phyloP scores from a whole-genome alignment of 2,888 invertebrate species.

The Pseudanteris insignis region DNA sequence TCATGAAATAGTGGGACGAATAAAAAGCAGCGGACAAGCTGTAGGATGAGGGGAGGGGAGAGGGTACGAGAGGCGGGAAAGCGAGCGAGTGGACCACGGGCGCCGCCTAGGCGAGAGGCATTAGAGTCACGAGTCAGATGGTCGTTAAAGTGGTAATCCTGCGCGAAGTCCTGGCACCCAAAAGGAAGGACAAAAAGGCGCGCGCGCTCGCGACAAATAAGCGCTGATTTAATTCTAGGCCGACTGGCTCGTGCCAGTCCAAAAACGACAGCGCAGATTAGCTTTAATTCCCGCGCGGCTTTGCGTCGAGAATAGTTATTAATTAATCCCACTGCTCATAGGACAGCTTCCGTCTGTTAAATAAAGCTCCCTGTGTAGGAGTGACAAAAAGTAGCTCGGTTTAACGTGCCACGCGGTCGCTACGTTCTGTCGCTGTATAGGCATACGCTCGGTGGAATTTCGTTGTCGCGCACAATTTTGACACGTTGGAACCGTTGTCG shows the following conservation, averaged over 20 bases:
- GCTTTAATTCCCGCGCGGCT: slow-evolving; percentile 52
- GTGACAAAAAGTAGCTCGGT: slow-evolving; percentile 9
- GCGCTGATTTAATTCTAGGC: slow-evolving; percentile 58
- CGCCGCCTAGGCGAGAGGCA: slow-evolving; percentile 16
- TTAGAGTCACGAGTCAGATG: slow-evolving; percentile 42
- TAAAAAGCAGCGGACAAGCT: slow-evolving; percentile 4
- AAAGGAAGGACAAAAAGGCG: slow-evolving; percentile 39
- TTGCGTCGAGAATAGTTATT: slow-evolving; percentile 53
- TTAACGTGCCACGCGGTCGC: slow-evolving; percentile 1
- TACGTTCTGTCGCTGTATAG: slow-evolving; percentile 2
- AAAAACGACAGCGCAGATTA: slow-evolving; percentile 54
- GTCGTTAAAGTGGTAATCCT: slow-evolving; percentile 46
- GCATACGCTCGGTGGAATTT: no score
- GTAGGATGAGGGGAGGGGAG: neutral
- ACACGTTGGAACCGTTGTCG: no score
- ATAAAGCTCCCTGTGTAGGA: slow-evolving; percentile 52
- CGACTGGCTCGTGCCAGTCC: slow-evolving; percentile 48
- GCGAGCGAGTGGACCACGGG: slow-evolving; percentile 11
- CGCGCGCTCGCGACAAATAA: slow-evolving; percentile 54
- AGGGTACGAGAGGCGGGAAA: neutral
- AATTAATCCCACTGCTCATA: slow-evolving; percentile 56
- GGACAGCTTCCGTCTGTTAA: slow-evolving; percentile 48
- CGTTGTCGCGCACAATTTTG: neutral
- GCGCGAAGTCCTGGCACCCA: slow-evolving; percentile 38
- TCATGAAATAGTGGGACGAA: slow-evolving; percentile 8